Evolutionary conservation across 2,113 vertebrate species (phyloP), one percentile per base, ranked within the genome.

Genomic region (Hypanus sabinus): DNA sequence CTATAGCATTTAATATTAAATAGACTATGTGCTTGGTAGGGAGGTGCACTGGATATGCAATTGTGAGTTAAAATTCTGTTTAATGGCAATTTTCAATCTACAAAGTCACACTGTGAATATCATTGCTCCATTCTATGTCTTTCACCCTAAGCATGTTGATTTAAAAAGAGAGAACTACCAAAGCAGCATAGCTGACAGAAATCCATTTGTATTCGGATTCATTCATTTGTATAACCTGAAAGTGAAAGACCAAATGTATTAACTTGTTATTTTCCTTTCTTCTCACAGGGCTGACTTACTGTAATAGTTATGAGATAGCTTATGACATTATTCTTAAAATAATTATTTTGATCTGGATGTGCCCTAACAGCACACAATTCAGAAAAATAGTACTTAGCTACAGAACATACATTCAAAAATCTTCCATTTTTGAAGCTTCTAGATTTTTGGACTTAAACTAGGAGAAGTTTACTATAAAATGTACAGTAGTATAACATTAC

Each of bases 301-400:
- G 33, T 73, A 76, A 76, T 76, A 30, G 30, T 73, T 73, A 73
- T 73, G 18, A 73, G 22, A 22, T 24, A 22, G 70, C 18, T 36
- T 38, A 80, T 80, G 77, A 80, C 33, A 80, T 5, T 46, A 57
- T 85, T 24, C 81, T 11, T 57, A 10, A 46, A 85, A 57, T 57
- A 57, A 85, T 85, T 85, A 85, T 85, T 46, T 85, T 85, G 22
- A 85, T 55, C 24, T 85, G 38, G 55, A 57, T 85, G 81, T 57
- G 2, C 46, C 81, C 38, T 33, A 24, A 1, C 22, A 57, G 24
- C 57, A 55, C 2, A 57, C 6, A 3, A 85, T 12, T 7, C 2
- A 0, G 81, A 57, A 85, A 55, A 85, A 85, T 27, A 10, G 38
- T 24, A 24, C 81, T 4, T 27, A 85, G 57, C 57, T 27, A 20